Evolutionary conservation across 2,113 vertebrate species (phyloP).

Genomic region (Halichoeres trimaculatus): DNA sequence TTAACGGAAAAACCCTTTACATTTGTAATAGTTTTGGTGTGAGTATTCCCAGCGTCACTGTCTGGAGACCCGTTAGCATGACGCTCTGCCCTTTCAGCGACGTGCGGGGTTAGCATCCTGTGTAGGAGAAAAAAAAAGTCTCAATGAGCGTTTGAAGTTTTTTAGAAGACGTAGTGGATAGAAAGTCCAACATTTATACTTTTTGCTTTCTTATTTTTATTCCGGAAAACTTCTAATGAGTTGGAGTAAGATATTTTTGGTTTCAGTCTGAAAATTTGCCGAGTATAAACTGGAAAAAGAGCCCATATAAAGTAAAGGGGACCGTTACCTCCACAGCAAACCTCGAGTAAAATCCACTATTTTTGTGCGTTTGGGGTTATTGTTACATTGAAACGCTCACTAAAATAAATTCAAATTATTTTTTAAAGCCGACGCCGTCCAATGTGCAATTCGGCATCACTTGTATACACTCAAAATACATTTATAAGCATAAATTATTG

Average conservation of each 20-base stretch:
- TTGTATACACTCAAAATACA: too few species aligned
- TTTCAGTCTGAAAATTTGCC: neutral
- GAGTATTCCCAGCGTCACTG: neutral
- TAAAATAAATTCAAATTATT: too few species aligned
- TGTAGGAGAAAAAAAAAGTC: neutral
- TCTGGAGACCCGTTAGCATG: conserved; percentile 3
- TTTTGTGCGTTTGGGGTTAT: too few species aligned
- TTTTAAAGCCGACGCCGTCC: too few species aligned
- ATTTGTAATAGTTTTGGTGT: accelerated
- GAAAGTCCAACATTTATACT: accelerated
- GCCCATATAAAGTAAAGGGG: conserved; percentile 2
- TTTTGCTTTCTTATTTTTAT: accelerated
- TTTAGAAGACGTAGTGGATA: neutral
- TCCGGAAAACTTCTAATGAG: neutral
- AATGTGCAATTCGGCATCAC: too few species aligned
- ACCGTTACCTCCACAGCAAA: neutral
- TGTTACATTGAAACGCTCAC: too few species aligned
- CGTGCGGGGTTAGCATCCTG: conserved; percentile 12
- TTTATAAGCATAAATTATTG: too few species aligned
- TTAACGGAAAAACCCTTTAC: neutral
- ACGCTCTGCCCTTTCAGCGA: neutral
- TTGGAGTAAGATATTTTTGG: neutral
- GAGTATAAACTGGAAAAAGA: conserved; percentile 2
- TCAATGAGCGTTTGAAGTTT: conserved; percentile 7
- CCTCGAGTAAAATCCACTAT: neutral